Evolutionary conservation across 2,888 invertebrate genomes (phyloP).

Genomic region (Macrophya annulata): DNA sequence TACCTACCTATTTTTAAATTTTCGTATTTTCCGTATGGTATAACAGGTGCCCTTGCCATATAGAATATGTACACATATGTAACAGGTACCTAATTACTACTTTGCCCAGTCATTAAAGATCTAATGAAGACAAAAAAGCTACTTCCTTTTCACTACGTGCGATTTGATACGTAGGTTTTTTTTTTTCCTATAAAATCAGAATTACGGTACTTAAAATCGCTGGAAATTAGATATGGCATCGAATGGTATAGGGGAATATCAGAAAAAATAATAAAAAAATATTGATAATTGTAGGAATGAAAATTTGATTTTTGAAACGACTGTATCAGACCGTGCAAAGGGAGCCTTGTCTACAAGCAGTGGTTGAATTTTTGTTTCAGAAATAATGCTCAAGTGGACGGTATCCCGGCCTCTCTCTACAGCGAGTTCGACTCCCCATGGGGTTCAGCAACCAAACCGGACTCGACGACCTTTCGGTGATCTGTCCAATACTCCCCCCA

Average conservation of each 20-base stretch:
- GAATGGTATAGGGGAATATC: background rate
- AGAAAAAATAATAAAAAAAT: background rate
- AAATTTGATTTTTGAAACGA: background rate
- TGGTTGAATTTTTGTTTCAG: constrained; percentile 60
- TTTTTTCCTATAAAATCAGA: background rate
- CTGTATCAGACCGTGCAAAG: background rate
- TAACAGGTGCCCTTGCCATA: constrained; percentile 70
- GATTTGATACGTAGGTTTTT: background rate
- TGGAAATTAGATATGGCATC: background rate
- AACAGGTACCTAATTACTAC: constrained; percentile 7
- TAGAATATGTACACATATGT: background rate
- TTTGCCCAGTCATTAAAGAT: constrained; percentile 16
- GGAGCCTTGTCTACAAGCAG: background rate
- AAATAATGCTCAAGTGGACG: constrained; percentile 79
- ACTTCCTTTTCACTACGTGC: background rate
- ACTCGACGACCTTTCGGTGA: constrained; percentile 76
- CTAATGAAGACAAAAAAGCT: background rate
- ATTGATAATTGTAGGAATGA: background rate
- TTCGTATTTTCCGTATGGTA: constrained; percentile 76
- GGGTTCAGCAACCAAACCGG: constrained; percentile 66
- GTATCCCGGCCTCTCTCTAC: constrained; percentile 78
- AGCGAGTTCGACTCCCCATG: constrained; percentile 76
- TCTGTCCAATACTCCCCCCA: constrained; percentile 77
- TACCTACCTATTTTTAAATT: constrained; percentile 76
- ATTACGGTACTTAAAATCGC: background rate